Conservation (phyloP, 2,797 vertebrate genomes). For the Micrastur ruficollis region DNA sequence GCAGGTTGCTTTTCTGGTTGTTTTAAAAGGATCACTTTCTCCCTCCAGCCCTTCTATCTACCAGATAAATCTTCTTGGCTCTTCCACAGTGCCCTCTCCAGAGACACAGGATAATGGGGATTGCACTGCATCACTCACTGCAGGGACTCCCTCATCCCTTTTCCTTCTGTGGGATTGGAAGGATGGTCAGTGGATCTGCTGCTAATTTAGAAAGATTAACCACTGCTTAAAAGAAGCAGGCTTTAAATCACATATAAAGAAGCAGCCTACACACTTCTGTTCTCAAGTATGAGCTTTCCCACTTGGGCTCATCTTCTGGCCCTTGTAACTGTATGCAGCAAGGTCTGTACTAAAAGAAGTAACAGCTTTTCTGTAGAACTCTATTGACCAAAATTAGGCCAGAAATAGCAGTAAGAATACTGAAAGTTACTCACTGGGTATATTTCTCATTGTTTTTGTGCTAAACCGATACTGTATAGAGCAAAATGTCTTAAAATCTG, state of each 20-base stretch:
- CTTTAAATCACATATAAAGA: background rate
- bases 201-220: slow-evolving; percentile 25
- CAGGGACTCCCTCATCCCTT: background rate
- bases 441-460: background rate
- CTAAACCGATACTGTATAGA: background rate
- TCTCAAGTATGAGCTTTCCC: background rate
- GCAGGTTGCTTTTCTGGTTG: background rate
- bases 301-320: background rate
- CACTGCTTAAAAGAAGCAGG: background rate
- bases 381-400: background rate
- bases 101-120: background rate
- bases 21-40: background rate
- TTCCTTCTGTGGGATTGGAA: background rate
- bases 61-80: background rate
- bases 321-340: background rate
- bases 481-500: background rate
- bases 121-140: background rate
- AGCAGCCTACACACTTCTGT: background rate
- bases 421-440: background rate
- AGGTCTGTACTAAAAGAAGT: background rate
- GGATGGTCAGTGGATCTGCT: background rate
- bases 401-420: background rate
- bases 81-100: background rate
- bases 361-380: background rate
- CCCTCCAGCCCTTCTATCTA: background rate